A percentile compares a stretch with the other conserved stretches of the same genome.
Conservation (phyloP, 2,113 vertebrate genomes). For the Poeciliopsis occidentalis region DNA sequence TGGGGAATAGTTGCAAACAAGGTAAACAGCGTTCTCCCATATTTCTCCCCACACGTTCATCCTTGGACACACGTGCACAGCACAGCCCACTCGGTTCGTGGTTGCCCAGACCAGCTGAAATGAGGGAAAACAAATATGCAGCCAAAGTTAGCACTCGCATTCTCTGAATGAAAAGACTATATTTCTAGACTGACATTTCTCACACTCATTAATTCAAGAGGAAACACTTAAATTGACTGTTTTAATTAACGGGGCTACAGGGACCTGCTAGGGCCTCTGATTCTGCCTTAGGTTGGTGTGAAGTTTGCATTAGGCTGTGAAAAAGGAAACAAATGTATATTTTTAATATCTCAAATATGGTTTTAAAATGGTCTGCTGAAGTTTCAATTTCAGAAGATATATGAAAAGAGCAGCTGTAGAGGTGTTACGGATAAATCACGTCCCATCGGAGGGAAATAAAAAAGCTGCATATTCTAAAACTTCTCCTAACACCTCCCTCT, state of each 20-base stretch:
- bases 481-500: slow-evolving; percentile 49
- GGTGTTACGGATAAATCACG: slow-evolving; percentile 46
- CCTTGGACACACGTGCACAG: slow-evolving; percentile 86
- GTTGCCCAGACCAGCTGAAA: slow-evolving; percentile 96
- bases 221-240: no score
- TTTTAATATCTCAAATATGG: background rate
- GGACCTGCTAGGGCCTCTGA: slow-evolving; percentile 30
- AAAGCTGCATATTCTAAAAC: slow-evolving; percentile 48
- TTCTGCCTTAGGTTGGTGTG: slow-evolving; percentile 36
- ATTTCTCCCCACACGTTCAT: slow-evolving; percentile 95
- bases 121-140: slow-evolving; percentile 1
- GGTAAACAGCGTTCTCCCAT: slow-evolving; percentile 94
- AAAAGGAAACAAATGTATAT: background rate
- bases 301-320: background rate
- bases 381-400: slow-evolving; percentile 8
- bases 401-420: slow-evolving; percentile 44
- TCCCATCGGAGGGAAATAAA: slow-evolving; percentile 51
- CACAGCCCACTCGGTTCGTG: slow-evolving; percentile 93
- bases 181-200: slow-evolving; percentile 7
- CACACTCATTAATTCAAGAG: slow-evolving; percentile 31
- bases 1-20: slow-evolving; percentile 98
- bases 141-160: slow-evolving; percentile 32
- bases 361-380: background rate
- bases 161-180: slow-evolving; percentile 22
- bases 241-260: no score